Percentiles rank a stretch among this genome's conserved stretches.
Conservation (phyloP, 2,888 invertebrate genomes). For the Netelia fuscicornis region DNA sequence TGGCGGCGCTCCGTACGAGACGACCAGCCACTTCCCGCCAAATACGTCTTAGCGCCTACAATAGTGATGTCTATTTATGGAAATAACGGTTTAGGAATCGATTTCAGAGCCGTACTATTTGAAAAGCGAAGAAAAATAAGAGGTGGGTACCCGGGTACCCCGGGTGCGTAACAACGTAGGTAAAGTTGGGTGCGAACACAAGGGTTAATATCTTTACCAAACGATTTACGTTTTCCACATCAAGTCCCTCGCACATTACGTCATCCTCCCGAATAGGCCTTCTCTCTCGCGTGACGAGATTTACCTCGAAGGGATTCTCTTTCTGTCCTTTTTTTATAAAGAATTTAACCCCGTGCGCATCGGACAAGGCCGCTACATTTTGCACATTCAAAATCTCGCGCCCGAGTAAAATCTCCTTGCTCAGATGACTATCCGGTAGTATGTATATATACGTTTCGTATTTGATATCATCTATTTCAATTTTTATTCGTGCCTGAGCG, state of each 20-base stretch:
- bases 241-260: slow-evolving; percentile 31
- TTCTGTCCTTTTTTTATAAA: not conserved
- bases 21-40: too few relatives aligned
- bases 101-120: too few relatives aligned
- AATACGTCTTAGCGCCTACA: not conserved
- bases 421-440: slow-evolving; percentile 38
- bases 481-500: slow-evolving; percentile 25
- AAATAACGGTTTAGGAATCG: too few relatives aligned
- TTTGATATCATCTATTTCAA: slow-evolving; percentile 26
- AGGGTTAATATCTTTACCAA: slow-evolving; percentile 65
- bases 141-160: too few relatives aligned
- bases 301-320: slow-evolving; percentile 2
- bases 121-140: too few relatives aligned
- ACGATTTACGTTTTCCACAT: not conserved
- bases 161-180: too few relatives aligned
- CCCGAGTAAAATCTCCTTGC: slow-evolving; percentile 45
- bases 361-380: slow-evolving; percentile 15
- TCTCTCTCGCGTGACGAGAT: not conserved
- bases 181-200: too few relatives aligned
- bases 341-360: slow-evolving; percentile 34
- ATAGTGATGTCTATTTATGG: too few relatives aligned
- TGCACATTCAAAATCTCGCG: slow-evolving; percentile 19
- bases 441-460: slow-evolving; percentile 38
- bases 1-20: too few relatives aligned
- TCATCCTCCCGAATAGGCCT: slow-evolving; percentile 8